Evolutionary conservation across 1,140 invertebrate genomes (phyloP), one percentile per base, ranked within the genome.

Genomic region (Bombus sibiricus): DNA sequence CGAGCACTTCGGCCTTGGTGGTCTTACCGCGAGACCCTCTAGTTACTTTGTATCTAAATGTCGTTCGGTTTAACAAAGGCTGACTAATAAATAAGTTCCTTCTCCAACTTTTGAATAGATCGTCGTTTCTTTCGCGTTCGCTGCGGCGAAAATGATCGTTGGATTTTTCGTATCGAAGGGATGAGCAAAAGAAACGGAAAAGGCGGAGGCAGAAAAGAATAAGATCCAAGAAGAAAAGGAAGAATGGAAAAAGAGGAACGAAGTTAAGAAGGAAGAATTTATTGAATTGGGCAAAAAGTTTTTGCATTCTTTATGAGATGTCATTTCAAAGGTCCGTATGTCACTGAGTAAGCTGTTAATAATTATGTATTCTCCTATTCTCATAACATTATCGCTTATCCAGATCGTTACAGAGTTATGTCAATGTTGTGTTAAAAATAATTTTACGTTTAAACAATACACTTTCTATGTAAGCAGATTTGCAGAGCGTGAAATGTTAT

Each of bases 51-150:
- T 64, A 83, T 68, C 72, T 43, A 76, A 66, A 76, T 83, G 43
- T 83, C 72, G 22, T n/a, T 39, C 72, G 43, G 53, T 18, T 76
- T 83, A 66, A 76, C 43, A 83, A 83, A 83, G 28, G 10, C 34
- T 8, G 59, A 15, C 72, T 76, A 62, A 76, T 83, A 83, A 76
- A 76, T 83, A 76, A 73, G 41, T 28, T 76, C 64, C 12, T 34
- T 53, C 22, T 22, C 25, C 25, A 68, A 68, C 59, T 66, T 53
- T 53, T 53, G 22, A n/a, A 53, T 37, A 57, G 34, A 75, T 5
- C 53, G 2, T 15, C 34, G 5, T 72, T 62, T 62, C 22, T 69
- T 68, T 22, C 10, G 47, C 39, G 25, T 64, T 64, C 15, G n/a
- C 22, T 39, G n/a, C 10, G 28, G 6, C 57, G 25, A 43, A 15